These are phyloP conservation scores for Diabrotica undecimpunctata DNA, from an alignment of 1,140 invertebrate genomes.

Conservation along the genomic window DNA sequence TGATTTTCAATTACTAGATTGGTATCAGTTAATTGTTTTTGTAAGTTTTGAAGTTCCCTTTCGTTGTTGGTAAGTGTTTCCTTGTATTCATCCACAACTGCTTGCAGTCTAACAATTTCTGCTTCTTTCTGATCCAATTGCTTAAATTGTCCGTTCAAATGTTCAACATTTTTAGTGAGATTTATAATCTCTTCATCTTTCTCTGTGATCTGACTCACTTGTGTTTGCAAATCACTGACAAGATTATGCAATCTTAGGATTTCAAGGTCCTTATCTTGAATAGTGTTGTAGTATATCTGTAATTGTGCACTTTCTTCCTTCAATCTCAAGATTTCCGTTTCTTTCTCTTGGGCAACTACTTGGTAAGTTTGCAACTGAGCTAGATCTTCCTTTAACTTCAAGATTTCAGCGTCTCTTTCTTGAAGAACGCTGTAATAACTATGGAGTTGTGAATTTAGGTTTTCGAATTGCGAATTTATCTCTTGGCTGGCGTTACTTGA, in stretches of 20 bases:
- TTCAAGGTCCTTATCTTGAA: conserved; percentile 53
- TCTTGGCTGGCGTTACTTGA: conserved; percentile 16
- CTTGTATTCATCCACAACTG: conserved; percentile 12
- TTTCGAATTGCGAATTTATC: conserved; percentile 8
- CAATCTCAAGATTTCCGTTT: conserved; percentile 48
- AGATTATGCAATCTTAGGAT: conserved; percentile 29
- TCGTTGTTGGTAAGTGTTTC: conserved; percentile 4
- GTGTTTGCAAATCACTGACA: conserved; percentile 24
- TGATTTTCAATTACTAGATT: conserved; percentile 17
- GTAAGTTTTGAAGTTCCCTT: not conserved
- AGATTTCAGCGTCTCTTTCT: conserved; percentile 53
- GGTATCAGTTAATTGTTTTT: conserved; percentile 17
- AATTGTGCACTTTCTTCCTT: conserved; percentile 21
- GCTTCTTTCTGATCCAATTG: conserved; percentile 52
- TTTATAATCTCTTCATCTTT: conserved; percentile 22
- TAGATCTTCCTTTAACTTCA: conserved; percentile 28
- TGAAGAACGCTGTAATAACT: conserved; percentile 27
- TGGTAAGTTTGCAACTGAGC: conserved; percentile 24
- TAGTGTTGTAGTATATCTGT: conserved; percentile 21
- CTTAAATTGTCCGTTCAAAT: conserved; percentile 22
- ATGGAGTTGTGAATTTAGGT: conserved; percentile 19
- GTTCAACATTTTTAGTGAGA: conserved; percentile 12
- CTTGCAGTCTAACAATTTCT: conserved; percentile 38
- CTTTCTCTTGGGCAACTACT: conserved; percentile 48
- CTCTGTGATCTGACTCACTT: conserved; percentile 17